Base-by-base conservation (phyloP, 1,140 invertebrate species). In the Apis laboriosa region DNA sequence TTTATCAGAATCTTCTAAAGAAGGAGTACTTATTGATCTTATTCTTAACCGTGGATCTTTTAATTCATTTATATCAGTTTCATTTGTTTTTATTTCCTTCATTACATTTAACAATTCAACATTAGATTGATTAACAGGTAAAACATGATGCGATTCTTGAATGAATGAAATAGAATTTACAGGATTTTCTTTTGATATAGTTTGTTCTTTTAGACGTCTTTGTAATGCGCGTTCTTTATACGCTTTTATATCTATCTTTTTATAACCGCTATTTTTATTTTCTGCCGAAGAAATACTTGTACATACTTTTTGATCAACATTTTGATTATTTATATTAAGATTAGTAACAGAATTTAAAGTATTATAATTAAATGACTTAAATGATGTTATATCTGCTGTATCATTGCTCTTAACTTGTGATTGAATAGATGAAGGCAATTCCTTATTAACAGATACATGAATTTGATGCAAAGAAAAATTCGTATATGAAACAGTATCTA, bases 231-330 rank as follows among this genome's bases (percentile, higher is more conserved):
- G 92, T 43, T 91, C 91, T 75, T 93, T 93, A 19, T 94, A 94
- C 3, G 91, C 89, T 63, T 91, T 92, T 63, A 94, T 92, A 19
- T 93, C 92, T 13, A 94, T 81, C 76, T 94, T 92, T 76, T 90
- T 92, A 64, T 90, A 78, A 7, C 17, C 12, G 9, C 55, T 13
- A 11, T 11, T 64, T 71, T 78, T 83, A 19, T 9, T 78, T 17
- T 51, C 76, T 11, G 34, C 13, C 2, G 51, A 51, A 11, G 7
- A 9, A 9, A 17, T 61, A 63, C 17, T 21, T 28, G 55, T 17
- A 11, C n/a, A 55, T 49, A 19, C 9, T 67, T 58, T 81, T 7
- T 68, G 56, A 34, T 43, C 51, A 13, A 21, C 17, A 2, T 1
- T 17, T 2, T 74, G 70, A 56, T 19, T 43, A n/a, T 9, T 53